Evolutionary conservation across 1,140 invertebrate genomes (phyloP).

Genomic region (Metaphire vulgaris): DNA sequence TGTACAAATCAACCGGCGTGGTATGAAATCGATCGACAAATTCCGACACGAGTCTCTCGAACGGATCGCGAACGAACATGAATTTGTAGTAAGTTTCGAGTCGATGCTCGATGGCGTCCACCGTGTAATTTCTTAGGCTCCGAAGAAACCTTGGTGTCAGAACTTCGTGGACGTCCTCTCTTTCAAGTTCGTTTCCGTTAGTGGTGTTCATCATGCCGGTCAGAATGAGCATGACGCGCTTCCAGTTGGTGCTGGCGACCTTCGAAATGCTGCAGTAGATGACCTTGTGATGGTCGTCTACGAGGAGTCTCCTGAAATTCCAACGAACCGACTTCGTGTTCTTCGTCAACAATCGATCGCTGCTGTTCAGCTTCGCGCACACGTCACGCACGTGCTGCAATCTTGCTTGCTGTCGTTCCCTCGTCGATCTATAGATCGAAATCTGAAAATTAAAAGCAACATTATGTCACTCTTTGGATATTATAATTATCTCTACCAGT

Average conservation of each 20-base stretch:
- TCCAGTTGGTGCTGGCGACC: conserved; percentile 95
- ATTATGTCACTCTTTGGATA: too few relatives aligned
- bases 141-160: conserved; percentile 35
- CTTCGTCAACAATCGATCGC: too few relatives aligned
- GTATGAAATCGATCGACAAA: conserved; percentile 81
- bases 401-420: too few relatives aligned
- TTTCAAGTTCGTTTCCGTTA: too few relatives aligned
- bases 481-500: too few relatives aligned
- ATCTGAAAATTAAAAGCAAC: too few relatives aligned
- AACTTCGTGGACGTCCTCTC: conserved; percentile 38
- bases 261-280: conserved; percentile 90
- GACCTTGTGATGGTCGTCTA: conserved; percentile 71
- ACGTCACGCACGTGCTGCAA: too few relatives aligned
- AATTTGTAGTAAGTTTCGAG: conserved; percentile 68
- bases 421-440: too few relatives aligned
- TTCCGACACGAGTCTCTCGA: conserved; percentile 80
- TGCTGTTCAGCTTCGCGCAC: too few relatives aligned
- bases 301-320: too few relatives aligned
- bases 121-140: conserved; percentile 56
- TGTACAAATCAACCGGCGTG: conserved; percentile 64
- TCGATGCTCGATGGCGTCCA: conserved; percentile 57
- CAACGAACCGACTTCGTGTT: too few relatives aligned
- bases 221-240: conserved; percentile 76
- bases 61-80: conserved; percentile 81
- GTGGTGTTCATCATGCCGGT: conserved; percentile 57